Conservation (phyloP, 2,113 vertebrate genomes). For the Myxocyprinus asiaticus region DNA sequence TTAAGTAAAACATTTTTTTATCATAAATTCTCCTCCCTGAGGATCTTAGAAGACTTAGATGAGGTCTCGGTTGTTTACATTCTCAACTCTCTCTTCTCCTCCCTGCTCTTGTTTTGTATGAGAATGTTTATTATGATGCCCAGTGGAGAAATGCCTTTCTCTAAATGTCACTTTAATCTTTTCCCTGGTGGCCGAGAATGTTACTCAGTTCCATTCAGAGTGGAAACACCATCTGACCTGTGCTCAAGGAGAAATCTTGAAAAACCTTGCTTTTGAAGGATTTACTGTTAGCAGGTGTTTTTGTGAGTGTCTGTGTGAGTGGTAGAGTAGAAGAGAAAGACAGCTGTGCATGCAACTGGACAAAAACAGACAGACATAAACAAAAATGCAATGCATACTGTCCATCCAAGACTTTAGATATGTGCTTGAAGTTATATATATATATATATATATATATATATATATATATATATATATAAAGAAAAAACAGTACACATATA, state of each 20-base stretch:
- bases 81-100: conserved; percentile 50
- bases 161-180: conserved; percentile 57
- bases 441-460: too few relatives aligned
- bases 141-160: conserved; percentile 58
- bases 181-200: conserved; percentile 52
- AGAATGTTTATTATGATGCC: conserved; percentile 67
- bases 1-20: too few relatives aligned
- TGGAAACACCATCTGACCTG: conserved; percentile 43
- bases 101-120: conserved; percentile 57
- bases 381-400: too few relatives aligned
- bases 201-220: conserved; percentile 57
- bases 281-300: conserved; percentile 10
- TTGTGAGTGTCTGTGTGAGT: too few relatives aligned
- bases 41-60: conserved; percentile 65
- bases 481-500: too few relatives aligned
- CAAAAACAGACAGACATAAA: too few relatives aligned
- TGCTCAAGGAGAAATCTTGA: conserved; percentile 34
- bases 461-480: too few relatives aligned
- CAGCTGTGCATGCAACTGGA: neutral
- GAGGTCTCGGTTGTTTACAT: conserved; percentile 67
- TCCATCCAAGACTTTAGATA: too few relatives aligned
- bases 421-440: too few relatives aligned
- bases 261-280: conserved; percentile 32
- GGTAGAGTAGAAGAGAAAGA: neutral
- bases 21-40: too few relatives aligned